Evolutionary conservation across 2,888 invertebrate species (phyloP), one percentile per base, ranked within the genome.

Genomic region (Agrochola lota): DNA sequence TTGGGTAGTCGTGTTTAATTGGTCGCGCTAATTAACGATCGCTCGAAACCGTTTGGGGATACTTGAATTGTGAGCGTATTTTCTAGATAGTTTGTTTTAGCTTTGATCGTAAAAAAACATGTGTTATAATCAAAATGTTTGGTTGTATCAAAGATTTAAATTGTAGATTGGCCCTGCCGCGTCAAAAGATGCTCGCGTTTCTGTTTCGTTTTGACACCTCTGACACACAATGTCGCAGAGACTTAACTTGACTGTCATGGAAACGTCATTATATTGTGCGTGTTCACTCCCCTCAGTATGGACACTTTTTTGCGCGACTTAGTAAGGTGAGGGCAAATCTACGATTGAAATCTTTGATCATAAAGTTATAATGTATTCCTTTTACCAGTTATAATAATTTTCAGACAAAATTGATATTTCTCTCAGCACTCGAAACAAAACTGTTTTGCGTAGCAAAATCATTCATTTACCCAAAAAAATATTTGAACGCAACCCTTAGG

Each of bases 401-500:
- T 52, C 23, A 30, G 9, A 23, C 23, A 40, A 35, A n/a, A 59
- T 62, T 83, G n/a, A 60, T 30, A 52, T 67, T 67, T 60, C 17
- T 63, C 43, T 49, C 35, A 64, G 55, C 43, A 74, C 57, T 74
- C 17, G 71, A 84, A 85, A 83, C 83, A 86, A 89, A 85, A 80
- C 83, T 86, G 81, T 85, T 75, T 78, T 79, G 70, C 71, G 40
- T 72, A 72, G 77, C 82, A 86, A 85, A 86, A 84, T 86, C 85
- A 81, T 89, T 88, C 81, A 89, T 88, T 86, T 87, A 74, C 84
- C 80, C 77, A 79, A 90, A 91, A 92, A 92, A 91, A 93, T 92
- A 92, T 93, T 94, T 92, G 89, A 86, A 87, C 84, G 81, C 77
- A 82, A 79, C 88, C 89, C 88, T 85, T 74, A 80, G 85, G 90